Base-by-base conservation (phyloP, 2,797 vertebrate species). In the Ataeniobius toweri region DNA sequence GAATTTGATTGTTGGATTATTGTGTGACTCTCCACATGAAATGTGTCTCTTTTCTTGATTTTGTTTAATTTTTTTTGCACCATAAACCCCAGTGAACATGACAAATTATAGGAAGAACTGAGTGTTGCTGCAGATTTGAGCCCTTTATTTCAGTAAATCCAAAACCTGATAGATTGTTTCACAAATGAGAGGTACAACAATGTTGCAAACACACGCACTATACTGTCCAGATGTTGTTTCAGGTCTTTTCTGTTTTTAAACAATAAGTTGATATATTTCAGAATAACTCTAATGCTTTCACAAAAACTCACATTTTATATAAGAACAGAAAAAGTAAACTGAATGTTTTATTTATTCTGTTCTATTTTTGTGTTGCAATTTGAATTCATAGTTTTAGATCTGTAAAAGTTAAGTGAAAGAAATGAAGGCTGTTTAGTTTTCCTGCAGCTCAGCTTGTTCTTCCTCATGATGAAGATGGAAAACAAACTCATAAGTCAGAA, bases 1-100 rank as follows among this genome's bases (percentile, higher is more conserved):
- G 1, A 79, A 77, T 85, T 56, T 68, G 39, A 77, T 53, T 83
- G 74, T 84, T 50, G 46, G 7, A 55, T 74, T 75, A 56, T 79
- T 65, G 58, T 26, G 41, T 3, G 46, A 69, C 58, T 80, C 71
- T 56, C n/a, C 58, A 55, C 75, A 12, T 72, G 16, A 63, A 73
- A 70, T n/a, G 53, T 28, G 9, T 39, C 44, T 74, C 77, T 61
- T 71, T 22, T 69, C 6, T 48, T 46, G 14, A 69, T 16, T 26
- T n/a, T 36, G 61, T 73, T 75, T 28, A 1, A 10, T n/a, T 4
- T 24, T 50, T 76, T 71, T 71, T 74, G 28, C 20, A 56, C 6
- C 44, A 56, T 14, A 76, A 61, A 55, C 5, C 70, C 51, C 55
- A 67, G 10, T 28, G n/a, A 31, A 28, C 58, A 56, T 22, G 48